Evolutionary conservation across 1,140 invertebrate genomes (phyloP).

Genomic region (Papilio dardanus): DNA sequence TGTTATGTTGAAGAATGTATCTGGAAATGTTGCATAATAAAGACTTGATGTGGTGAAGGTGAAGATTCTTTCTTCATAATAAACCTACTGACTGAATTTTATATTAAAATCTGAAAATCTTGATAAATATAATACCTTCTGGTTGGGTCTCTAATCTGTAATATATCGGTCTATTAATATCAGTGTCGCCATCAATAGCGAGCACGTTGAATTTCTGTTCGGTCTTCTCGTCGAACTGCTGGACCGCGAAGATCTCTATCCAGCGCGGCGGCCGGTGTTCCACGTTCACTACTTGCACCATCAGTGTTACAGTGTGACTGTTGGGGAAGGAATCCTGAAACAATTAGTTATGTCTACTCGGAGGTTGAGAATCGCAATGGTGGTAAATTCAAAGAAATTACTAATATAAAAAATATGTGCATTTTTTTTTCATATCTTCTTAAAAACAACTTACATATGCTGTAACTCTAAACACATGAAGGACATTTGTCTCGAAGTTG

Average conservation of each 20-base stretch:
- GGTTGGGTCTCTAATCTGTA: constrained; percentile 69
- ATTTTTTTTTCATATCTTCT: no score
- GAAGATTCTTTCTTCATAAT: no score
- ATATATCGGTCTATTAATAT: constrained; percentile 78
- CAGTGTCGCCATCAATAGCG: constrained; percentile 83
- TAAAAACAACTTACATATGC: constrained; percentile 66
- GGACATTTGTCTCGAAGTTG: constrained; percentile 64
- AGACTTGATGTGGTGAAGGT: no score
- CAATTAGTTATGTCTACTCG: constrained; percentile 37
- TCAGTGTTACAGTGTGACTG: constrained; percentile 68
- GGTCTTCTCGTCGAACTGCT: constrained; percentile 81
- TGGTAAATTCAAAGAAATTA: constrained; percentile 25
- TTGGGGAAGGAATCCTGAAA: constrained; percentile 77
- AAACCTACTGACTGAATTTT: background rate
- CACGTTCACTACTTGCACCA: constrained; percentile 82
- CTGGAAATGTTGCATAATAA: constrained; percentile 47
- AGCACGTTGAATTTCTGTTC: constrained; percentile 65
- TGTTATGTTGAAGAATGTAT: constrained; percentile 65
- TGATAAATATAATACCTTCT: constrained; percentile 46
- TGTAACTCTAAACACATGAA: constrained; percentile 75
- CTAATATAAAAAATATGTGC: background rate
- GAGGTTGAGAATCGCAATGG: no score
- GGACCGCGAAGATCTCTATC: constrained; percentile 79
- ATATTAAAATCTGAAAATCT: background rate
- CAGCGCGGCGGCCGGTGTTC: constrained; percentile 81